Conservation (phyloP, 23 tunicate species). For the Trididemnum miniatum region DNA sequence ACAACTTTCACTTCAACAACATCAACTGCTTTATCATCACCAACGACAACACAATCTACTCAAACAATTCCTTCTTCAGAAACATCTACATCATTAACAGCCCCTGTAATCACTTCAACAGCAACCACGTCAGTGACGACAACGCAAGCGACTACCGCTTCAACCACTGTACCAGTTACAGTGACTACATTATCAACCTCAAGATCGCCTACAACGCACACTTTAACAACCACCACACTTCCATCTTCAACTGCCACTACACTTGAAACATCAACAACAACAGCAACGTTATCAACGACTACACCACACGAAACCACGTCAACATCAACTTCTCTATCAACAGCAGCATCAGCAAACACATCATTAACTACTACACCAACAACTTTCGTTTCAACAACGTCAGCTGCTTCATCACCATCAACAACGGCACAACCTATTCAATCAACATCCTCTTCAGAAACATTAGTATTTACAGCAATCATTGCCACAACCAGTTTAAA, state of each 20-base stretch:
- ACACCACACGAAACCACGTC: background rate
- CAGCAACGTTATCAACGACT: background rate
- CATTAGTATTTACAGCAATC: no score
- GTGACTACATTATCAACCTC: background rate
- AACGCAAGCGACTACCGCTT: background rate
- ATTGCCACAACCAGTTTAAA: no score
- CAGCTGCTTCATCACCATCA: slow-evolving; percentile 1
- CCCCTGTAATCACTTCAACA: background rate
- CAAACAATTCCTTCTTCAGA: background rate
- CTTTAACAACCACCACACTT: background rate
- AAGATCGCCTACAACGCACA: background rate
- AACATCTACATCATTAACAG: background rate
- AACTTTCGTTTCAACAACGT: background rate
- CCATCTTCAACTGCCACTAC: background rate
- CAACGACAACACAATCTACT: background rate
- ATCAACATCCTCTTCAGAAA: no score
- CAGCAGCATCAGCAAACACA: background rate
- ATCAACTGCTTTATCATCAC: background rate
- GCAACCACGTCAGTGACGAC: background rate
- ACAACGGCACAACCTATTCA: no score
- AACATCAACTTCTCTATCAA: background rate
- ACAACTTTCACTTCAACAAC: background rate
- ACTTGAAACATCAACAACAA: background rate
- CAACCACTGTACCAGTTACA: background rate
- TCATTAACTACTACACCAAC: background rate